Evolutionary conservation across 2,113 vertebrate species (phyloP).

Genomic region (Rattus norvegicus): DNA sequence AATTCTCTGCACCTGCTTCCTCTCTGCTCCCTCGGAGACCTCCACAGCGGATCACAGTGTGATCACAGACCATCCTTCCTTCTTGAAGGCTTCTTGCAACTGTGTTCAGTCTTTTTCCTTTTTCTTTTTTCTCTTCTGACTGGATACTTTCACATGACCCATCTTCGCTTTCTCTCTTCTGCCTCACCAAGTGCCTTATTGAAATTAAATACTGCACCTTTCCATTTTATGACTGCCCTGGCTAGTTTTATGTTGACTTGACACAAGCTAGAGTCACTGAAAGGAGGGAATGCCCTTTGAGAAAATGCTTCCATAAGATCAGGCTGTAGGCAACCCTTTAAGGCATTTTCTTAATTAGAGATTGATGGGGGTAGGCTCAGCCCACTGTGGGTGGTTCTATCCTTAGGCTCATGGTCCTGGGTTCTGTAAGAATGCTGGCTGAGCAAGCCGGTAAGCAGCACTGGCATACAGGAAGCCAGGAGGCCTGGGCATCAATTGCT

Average conservation of each 20-base stretch:
- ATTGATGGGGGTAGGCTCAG: too few species aligned
- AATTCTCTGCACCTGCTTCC: background rate
- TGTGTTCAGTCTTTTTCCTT: background rate
- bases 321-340: background rate
- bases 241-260: too few species aligned
- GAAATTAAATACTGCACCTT: background rate
- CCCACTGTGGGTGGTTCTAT: background rate
- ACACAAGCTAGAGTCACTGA: background rate
- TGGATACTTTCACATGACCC: background rate
- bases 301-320: background rate
- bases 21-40: background rate
- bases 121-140: background rate
- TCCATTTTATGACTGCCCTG: background rate
- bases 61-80: background rate
- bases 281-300: background rate
- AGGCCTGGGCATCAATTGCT: background rate
- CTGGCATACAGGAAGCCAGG: too few species aligned
- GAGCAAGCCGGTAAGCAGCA: background rate
- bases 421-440: background rate
- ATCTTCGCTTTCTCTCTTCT: background rate
- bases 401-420: background rate
- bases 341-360: background rate
- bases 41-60: background rate
- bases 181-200: background rate
- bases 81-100: background rate